Evolutionary conservation across 2,888 invertebrate species (phyloP).

Genomic region (Lepidonotus clava): DNA sequence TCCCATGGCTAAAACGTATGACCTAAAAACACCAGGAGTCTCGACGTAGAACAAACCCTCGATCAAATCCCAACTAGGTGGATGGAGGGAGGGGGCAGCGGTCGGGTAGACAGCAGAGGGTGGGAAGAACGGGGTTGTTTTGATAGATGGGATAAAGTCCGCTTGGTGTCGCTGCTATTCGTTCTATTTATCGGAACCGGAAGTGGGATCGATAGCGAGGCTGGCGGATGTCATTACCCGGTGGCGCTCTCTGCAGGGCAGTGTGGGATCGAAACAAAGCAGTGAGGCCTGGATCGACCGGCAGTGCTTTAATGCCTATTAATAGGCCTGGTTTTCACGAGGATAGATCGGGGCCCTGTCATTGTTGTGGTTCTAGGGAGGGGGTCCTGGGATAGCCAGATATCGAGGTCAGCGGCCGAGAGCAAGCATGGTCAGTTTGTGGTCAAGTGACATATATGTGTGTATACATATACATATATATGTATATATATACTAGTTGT

Average conservation of each 20-base stretch:
- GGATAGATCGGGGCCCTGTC: neutral
- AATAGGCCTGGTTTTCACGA: neutral
- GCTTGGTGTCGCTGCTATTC: neutral
- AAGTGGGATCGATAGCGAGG: conserved; percentile 33
- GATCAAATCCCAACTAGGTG: neutral
- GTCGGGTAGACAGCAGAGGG: neutral
- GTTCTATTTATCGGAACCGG: conserved; percentile 35
- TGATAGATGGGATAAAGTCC: conserved; percentile 37
- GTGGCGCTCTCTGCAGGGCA: conserved; percentile 4
- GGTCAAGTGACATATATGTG: no score
- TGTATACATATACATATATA: no score
- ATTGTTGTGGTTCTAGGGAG: neutral
- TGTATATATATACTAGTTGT: no score
- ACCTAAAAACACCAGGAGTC: no score
- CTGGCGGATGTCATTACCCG: conserved; percentile 21
- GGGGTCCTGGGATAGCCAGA: no score
- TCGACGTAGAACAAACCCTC: no score
- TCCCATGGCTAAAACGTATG: no score
- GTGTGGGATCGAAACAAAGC: conserved; percentile 33
- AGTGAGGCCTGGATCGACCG: neutral
- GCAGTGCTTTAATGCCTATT: conserved; percentile 18
- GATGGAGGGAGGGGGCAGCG: neutral
- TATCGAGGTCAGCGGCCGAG: no score
- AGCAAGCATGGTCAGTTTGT: no score
- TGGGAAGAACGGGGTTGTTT: neutral